Evolutionary conservation across 2,113 vertebrate genomes (phyloP).

Genomic region (Choloepus hoffmanni): DNA sequence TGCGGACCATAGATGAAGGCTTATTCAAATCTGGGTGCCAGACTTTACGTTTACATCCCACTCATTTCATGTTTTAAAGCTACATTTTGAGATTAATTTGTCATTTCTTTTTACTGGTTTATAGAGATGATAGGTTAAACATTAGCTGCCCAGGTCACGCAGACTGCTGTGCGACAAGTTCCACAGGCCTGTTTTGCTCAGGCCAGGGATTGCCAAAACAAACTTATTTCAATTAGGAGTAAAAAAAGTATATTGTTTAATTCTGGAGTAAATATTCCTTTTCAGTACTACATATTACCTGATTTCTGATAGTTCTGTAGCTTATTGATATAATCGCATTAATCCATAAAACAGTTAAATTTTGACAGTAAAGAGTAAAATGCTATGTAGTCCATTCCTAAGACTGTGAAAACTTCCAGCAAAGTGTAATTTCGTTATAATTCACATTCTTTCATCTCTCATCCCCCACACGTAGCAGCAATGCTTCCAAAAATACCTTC

Average conservation of each 20-base stretch:
- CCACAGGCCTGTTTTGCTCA: too few relatives aligned
- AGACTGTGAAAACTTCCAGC: neutral
- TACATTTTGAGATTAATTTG: too few relatives aligned
- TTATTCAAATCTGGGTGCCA: too few relatives aligned
- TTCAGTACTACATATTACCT: neutral
- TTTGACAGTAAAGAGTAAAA: neutral
- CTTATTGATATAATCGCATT: neutral
- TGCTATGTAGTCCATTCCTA: neutral
- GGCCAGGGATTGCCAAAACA: neutral
- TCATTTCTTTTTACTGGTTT: too few relatives aligned
- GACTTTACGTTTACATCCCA: too few relatives aligned
- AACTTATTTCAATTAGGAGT: neutral
- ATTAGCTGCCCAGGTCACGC: too few relatives aligned
- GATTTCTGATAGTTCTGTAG: neutral
- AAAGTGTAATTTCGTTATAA: neutral
- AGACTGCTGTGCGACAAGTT: too few relatives aligned
- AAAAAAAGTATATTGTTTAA: neutral
- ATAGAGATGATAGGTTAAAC: too few relatives aligned
- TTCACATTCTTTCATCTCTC: neutral
- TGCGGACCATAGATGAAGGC: too few relatives aligned
- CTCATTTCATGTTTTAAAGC: too few relatives aligned
- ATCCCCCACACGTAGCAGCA: rapidly evolving
- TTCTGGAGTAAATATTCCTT: slow-evolving; percentile 27
- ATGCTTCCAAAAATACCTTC: neutral
- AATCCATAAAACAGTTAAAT: neutral